These are phyloP conservation scores for Nasonia longicornis DNA, from an alignment of 1,140 invertebrate species.

Conservation along the genomic window DNA sequence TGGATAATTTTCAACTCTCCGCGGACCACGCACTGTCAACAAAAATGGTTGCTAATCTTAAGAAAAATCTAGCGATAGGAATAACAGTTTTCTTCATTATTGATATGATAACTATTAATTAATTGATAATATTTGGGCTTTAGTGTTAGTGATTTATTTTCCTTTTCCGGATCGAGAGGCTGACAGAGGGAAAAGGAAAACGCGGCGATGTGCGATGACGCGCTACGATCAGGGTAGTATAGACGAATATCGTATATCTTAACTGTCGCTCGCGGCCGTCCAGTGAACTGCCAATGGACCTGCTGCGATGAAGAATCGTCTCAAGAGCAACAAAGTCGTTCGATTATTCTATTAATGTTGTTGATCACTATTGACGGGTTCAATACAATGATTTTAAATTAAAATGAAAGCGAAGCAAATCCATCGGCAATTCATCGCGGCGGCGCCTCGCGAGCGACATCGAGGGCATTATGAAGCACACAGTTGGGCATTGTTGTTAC, in stretches of 20 bases:
- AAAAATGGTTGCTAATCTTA: conserved; percentile 37
- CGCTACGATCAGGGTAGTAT: conserved; percentile 45
- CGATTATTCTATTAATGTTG: conserved; percentile 6
- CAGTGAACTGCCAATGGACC: conserved; percentile 9
- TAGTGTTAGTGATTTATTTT: conserved; percentile 62
- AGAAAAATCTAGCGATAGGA: conserved; percentile 46
- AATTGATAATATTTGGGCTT: conserved; percentile 64
- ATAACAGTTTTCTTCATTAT: conserved; percentile 10
- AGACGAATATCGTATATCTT: conserved; percentile 31
- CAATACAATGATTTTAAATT: not conserved
- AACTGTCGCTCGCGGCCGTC: conserved; percentile 4
- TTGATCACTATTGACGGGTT: not conserved
- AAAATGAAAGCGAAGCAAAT: not conserved
- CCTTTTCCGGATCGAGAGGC: conserved; percentile 42
- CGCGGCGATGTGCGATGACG: conserved; percentile 47
- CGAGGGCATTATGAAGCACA: conserved; percentile 67
- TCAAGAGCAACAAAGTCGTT: not conserved
- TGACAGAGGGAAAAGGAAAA: not conserved
- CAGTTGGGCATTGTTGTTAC: conserved; percentile 70
- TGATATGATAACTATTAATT: conserved; percentile 11
- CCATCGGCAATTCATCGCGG: conserved; percentile 46
- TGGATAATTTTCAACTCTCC: conserved; percentile 11
- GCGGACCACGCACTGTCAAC: not conserved
- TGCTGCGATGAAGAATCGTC: not conserved
- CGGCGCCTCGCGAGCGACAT: conserved; percentile 52